Percentiles rank a stretch among this genome's conserved stretches.
Conservation (phyloP, 2,888 invertebrate species). For the Drosophila demipolita region DNA sequence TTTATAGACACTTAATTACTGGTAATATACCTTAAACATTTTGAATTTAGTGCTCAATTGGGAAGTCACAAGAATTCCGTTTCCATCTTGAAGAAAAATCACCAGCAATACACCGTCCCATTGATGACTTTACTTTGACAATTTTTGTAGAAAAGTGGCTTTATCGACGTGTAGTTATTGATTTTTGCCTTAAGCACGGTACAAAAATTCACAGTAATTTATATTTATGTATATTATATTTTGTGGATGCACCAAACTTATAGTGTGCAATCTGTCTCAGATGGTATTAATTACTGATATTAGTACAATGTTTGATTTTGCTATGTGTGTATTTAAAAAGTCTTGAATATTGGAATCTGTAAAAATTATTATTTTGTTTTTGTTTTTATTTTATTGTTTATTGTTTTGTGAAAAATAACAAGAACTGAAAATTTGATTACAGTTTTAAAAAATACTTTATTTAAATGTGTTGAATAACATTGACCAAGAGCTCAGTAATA, state of each 20-base stretch:
- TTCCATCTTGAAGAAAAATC: neutral
- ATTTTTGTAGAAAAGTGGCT: neutral
- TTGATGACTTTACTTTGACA: neutral
- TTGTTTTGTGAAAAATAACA: conserved; percentile 20
- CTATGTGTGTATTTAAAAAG: neutral
- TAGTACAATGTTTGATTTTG: neutral
- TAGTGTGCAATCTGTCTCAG: neutral
- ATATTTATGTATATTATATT: too few relatives aligned
- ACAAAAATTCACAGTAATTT: neutral
- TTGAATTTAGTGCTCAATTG: too few relatives aligned
- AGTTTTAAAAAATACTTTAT: conserved; percentile 18
- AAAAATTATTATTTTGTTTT: neutral
- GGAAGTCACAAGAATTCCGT: neutral
- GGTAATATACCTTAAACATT: neutral
- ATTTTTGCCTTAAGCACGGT: neutral
- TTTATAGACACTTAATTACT: neutral
- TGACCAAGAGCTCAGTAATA: conserved; percentile 23
- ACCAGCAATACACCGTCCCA: neutral
- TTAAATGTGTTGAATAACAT: conserved; percentile 15
- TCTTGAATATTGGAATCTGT: neutral
- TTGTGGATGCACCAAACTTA: too few relatives aligned
- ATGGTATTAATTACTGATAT: neutral
- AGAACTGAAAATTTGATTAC: conserved; percentile 19
- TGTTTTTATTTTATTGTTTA: conserved; percentile 4
- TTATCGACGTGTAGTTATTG: neutral